phyloP scores from a whole-genome alignment of 2,113 vertebrate species.

The Pagrus major region DNA sequence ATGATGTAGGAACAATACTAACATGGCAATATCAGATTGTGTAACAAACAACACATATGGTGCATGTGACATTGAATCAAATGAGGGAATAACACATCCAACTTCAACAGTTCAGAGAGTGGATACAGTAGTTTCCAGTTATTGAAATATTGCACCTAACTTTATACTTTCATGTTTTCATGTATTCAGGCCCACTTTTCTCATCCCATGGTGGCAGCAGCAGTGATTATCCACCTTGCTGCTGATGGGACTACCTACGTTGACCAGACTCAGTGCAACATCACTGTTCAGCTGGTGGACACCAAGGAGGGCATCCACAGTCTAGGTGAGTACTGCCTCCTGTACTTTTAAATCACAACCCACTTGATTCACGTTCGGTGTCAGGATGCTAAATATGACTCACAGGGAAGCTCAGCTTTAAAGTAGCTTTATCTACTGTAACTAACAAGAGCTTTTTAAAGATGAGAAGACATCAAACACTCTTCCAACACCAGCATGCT shows the following conservation, averaged over 20 bases:
- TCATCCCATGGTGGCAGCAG: slow-evolving; percentile 96
- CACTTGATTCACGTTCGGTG: background rate
- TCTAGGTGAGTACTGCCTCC: slow-evolving; percentile 85
- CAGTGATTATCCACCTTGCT: slow-evolving; percentile 94
- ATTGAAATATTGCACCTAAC: background rate
- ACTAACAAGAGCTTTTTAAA: background rate
- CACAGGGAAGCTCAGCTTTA: slow-evolving; percentile 11
- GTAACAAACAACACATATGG: too few relatives aligned
- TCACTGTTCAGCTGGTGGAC: slow-evolving; percentile 93
- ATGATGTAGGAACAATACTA: too few relatives aligned
- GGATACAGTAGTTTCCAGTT: background rate
- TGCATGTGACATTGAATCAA: background rate
- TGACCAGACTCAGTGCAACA: slow-evolving; percentile 94
- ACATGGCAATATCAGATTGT: too few relatives aligned
- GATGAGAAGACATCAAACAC: background rate
- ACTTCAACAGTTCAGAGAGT: background rate
- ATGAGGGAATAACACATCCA: background rate
- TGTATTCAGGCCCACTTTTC: slow-evolving; percentile 90
- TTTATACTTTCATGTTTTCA: background rate
- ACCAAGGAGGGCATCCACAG: slow-evolving; percentile 92
- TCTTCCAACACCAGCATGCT: slow-evolving; percentile 9
- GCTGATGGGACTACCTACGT: slow-evolving; percentile 93
- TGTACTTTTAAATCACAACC: background rate
- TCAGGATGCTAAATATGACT: background rate
- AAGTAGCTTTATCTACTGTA: background rate